Base-by-base conservation (phyloP, 2,113 vertebrate species). In the Leuciscus idus region DNA sequence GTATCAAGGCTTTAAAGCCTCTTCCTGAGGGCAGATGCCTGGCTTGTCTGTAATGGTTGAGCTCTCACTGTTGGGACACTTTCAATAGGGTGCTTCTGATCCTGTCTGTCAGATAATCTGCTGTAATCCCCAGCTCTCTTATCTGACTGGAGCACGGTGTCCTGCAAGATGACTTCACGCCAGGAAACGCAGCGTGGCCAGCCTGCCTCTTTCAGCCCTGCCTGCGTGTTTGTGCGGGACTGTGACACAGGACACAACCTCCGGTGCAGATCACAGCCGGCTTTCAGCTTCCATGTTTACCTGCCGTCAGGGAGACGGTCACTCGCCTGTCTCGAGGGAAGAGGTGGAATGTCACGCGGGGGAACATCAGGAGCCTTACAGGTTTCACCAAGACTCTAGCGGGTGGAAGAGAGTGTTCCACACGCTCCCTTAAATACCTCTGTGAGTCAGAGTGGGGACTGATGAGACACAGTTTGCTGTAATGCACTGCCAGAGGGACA, bases 71-170 rank as follows among this genome's bases (percentile, higher is more conserved):
- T 85, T 89, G 33, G 72, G 78, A 84, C n/a, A 61, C 74, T 79
- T 77, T 19, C 88, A 89, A 88, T 66, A 28, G 85, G 76, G 13
- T 84, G 83, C 89, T 55, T 76, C 88, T 86, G 72, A 90, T 90
- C 88, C 89, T 78, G 86, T 88, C 87, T 90, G 86, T 81, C 88
- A 89, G 90, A 92, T 94, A 93, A 94, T 94, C 92, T 92, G 88
- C 91, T 90, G 85, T 95, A 93, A 95, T 94, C 93, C 91, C 61
- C 50, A 36, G n/a, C 74, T 89, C 87, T 90, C 88, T 91, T 90
- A 92, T 92, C 91, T 89, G 86, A 91, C 91, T 85, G 61, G 80
- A 84, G 87, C 46, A 64, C 84, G 72, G 88, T 28, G 23, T 84
- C 87, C 83, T 83, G 89, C 81, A 86, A 83, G 85, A 81, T 13